A percentile compares a stretch with the other conserved stretches of the same genome.
Evolutionary conservation across 2,888 invertebrate species (phyloP).

Genomic region (Epistrophe eligans): DNA sequence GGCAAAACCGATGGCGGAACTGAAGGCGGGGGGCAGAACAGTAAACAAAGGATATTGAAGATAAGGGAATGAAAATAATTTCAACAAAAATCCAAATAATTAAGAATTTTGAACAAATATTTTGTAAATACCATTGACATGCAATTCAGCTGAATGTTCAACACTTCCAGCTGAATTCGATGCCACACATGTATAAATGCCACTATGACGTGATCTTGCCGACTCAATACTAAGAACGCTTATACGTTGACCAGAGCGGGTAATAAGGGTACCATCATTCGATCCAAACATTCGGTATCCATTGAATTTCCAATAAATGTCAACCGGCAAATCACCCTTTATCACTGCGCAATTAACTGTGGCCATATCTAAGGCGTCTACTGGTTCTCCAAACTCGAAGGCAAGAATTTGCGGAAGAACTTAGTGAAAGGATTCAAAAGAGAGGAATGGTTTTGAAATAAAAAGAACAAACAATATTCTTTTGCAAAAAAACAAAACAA

Average conservation of each 20-base stretch:
- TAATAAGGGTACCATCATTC: constrained; percentile 79
- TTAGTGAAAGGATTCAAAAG: constrained; percentile 75
- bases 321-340: constrained; percentile 87
- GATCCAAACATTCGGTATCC: constrained; percentile 80
- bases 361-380: constrained; percentile 85
- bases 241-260: constrained; percentile 81
- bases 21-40: constrained; percentile 80
- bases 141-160: constrained; percentile 82
- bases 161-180: constrained; percentile 85
- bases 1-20: constrained; percentile 88
- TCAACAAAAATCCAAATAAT: constrained; percentile 41
- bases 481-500: not conserved
- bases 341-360: constrained; percentile 85
- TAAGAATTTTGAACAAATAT: constrained; percentile 3
- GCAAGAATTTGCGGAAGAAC: constrained; percentile 86
- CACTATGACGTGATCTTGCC: constrained; percentile 85
- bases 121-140: constrained; percentile 78
- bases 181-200: constrained; percentile 87
- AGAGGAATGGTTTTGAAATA: constrained; percentile 48
- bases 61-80: constrained; percentile 54
- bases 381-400: constrained; percentile 85
- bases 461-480: constrained; percentile 46
- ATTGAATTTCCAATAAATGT: constrained; percentile 86
- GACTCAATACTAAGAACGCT: constrained; percentile 86
- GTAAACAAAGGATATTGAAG: constrained; percentile 22